Conservation (phyloP, 2,113 vertebrate genomes). For the Octodon degus region DNA sequence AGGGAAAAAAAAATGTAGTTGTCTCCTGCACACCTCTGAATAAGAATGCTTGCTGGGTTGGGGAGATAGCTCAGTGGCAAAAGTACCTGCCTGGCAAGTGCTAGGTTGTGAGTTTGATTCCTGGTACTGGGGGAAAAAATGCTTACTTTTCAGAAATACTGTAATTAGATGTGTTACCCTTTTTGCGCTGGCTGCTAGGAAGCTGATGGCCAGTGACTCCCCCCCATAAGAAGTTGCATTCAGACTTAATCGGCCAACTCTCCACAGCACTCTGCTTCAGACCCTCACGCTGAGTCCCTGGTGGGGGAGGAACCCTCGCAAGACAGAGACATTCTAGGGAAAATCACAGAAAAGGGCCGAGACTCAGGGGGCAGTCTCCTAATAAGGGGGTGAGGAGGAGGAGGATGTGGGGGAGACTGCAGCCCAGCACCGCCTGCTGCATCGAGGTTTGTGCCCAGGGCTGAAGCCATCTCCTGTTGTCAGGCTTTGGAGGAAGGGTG, state of each 20-base stretch:
- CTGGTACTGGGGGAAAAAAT: background rate
- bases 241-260: background rate
- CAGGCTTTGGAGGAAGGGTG: background rate
- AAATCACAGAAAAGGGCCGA: background rate
- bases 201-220: background rate
- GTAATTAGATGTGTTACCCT: background rate
- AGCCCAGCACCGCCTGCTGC: background rate
- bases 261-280: background rate
- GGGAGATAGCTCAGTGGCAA: no score
- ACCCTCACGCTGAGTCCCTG: background rate
- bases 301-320: background rate
- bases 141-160: background rate
- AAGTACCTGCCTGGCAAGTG: no score
- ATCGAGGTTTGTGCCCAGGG: accelerated
- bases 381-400: background rate
- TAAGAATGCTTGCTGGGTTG: background rate
- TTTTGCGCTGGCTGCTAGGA: constrained; percentile 4
- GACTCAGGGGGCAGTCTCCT: accelerated
- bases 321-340: background rate
- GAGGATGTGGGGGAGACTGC: background rate
- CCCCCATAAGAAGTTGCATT: accelerated
- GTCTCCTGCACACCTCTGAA: no score
- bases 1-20: background rate
- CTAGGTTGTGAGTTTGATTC: no score
- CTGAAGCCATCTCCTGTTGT: accelerated